A percentile compares a stretch with the other conserved stretches of the same genome.
These are phyloP conservation scores for Brienomyrus longianalis DNA, from an alignment of 2,113 vertebrate species.

Conservation along the genomic window DNA sequence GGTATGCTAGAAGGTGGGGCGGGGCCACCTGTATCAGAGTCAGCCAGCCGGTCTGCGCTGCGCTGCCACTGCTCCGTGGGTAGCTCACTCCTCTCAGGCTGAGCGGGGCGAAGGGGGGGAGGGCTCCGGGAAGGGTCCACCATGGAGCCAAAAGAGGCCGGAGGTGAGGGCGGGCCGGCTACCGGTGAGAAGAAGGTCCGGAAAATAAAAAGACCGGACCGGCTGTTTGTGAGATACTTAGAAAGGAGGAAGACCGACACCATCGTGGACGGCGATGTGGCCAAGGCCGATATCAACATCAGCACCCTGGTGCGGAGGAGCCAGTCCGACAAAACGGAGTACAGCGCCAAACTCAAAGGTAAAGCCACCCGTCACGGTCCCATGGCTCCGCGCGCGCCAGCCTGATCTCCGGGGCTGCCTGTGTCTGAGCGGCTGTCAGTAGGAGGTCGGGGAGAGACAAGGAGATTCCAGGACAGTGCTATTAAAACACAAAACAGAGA, in stretches of 20 bases:
- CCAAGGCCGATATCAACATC: slow-evolving; percentile 66
- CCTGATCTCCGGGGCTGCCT: neutral
- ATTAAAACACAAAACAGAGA: neutral
- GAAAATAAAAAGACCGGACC: slow-evolving; percentile 66
- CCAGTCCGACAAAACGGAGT: slow-evolving; percentile 93
- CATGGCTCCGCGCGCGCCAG: neutral
- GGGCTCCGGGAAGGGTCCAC: slow-evolving; percentile 24
- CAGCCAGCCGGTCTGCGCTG: slow-evolving; percentile 29
- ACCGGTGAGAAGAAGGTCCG: slow-evolving; percentile 49
- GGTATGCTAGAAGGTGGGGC: slow-evolving; percentile 65
- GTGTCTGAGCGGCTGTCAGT: neutral
- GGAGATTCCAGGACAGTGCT: neutral
- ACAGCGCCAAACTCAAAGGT: slow-evolving; percentile 92
- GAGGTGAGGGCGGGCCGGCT: slow-evolving; percentile 41
- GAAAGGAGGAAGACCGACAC: slow-evolving; percentile 90
- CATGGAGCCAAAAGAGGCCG: slow-evolving; percentile 64
- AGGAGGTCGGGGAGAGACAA: neutral
- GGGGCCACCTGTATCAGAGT: slow-evolving; percentile 62
- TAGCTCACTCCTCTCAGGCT: slow-evolving; percentile 36
- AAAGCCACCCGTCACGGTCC: slow-evolving; percentile 25
- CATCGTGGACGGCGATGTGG: slow-evolving; percentile 55
- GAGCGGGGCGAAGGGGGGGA: slow-evolving; percentile 22
- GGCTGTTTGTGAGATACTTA: slow-evolving; percentile 77
- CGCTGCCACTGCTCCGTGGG: slow-evolving; percentile 38
- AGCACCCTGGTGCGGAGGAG: slow-evolving; percentile 78